Base-by-base conservation (phyloP, 2,113 vertebrate genomes). In the Cercopithecus mona region DNA sequence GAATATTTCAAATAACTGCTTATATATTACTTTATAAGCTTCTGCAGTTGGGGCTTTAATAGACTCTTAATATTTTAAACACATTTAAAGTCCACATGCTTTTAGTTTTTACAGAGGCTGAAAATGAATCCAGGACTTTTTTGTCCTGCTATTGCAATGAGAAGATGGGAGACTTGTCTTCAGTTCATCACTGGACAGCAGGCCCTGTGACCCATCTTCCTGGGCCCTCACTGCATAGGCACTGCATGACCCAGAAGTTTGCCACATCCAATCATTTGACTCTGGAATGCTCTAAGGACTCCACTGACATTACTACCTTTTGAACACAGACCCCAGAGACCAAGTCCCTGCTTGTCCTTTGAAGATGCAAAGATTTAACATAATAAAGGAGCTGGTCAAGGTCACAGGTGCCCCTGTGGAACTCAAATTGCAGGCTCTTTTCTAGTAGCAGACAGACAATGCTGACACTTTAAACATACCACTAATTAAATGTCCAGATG, bases 51-150 rank as follows among this genome's bases (percentile, higher is more conserved):
- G n/a, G 55, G 45, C 38, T 93, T 90, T 64, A 94, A 82, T 91
- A 84, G 70, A 87, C 86, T 94, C 88, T 93, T 92, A 97, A 96
- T 95, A 96, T 83, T 90, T 97, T 97, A 92, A 96, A 92, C 73
- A 84, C 0, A 0, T 89, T 90, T 87, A 78, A 90, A 96, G 80
- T 94, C 87, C 66, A 64, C 92, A 93, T 81, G 52, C 22, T 89
- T 97, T 97, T 48, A 52, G 68, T 64, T 96, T 97, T 90, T 83
- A 83, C 50, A 89, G 89, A 57, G 79, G n/a, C n/a, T 96, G 64
- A 94, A 81, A 90, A 80, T 52, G 73, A 43, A 92, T 45, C 84
- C 88, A 90, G 81, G n/a, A 14, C 38, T 40, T 92, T 90, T 55
- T 50, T 18, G 9, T 57, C 40, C 45, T 80, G 25, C 10, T 48